Conservation (phyloP, 2,888 invertebrate species). For the Orthosia incerta region DNA sequence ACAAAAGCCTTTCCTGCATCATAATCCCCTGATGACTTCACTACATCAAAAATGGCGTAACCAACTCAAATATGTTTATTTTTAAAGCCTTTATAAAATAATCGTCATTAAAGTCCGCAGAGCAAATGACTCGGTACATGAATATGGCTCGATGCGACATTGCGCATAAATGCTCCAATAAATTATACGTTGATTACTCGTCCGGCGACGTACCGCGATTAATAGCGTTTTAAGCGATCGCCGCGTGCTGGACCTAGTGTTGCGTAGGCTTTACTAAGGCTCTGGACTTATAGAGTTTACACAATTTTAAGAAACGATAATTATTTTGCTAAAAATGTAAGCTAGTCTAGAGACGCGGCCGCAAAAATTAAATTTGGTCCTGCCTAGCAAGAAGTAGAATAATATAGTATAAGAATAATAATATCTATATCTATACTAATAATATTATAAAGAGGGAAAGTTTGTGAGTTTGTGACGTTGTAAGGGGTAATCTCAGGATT, state of each 20-base stretch:
- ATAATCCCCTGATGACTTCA: not conserved
- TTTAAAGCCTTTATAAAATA: constrained; percentile 37
- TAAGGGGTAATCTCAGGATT: too few species aligned
- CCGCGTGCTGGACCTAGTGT: constrained; percentile 34
- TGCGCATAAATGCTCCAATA: constrained; percentile 59
- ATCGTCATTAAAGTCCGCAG: constrained; percentile 29
- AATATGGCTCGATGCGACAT: constrained; percentile 57
- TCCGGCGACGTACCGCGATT: constrained; percentile 54
- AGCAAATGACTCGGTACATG: constrained; percentile 50
- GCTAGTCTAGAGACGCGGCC: too few species aligned
- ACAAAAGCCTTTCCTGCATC: not conserved
- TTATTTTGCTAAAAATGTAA: too few species aligned
- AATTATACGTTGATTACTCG: constrained; percentile 56
- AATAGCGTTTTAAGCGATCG: constrained; percentile 62
- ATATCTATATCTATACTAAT: too few species aligned
- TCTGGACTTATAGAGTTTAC: not conserved
- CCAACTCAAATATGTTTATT: constrained; percentile 23
- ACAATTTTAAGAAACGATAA: too few species aligned
- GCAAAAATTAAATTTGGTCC: not conserved
- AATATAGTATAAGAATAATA: too few species aligned
- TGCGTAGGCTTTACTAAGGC: constrained; percentile 54
- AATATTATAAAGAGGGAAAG: too few species aligned
- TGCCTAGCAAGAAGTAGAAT: too few species aligned
- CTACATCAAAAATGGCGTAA: constrained; percentile 15
- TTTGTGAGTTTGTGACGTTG: too few species aligned